Evolutionary conservation across 1,140 invertebrate species (phyloP).

Genomic region (Drosophila jambulina): DNA sequence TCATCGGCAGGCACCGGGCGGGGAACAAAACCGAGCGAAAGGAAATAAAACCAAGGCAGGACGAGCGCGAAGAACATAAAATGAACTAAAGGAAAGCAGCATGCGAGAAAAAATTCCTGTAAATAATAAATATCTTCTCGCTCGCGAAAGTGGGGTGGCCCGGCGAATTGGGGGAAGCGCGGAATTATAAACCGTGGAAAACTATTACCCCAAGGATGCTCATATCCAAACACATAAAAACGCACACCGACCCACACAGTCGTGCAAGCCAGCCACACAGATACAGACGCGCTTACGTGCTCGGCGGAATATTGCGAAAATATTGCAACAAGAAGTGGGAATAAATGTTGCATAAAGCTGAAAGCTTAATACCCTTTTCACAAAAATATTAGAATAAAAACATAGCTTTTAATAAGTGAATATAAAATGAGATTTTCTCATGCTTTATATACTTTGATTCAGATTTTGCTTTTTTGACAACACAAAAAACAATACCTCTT

Average conservation of each 20-base stretch:
- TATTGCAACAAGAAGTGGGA: conserved; percentile 63
- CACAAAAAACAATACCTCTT: background rate
- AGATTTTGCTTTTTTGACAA: background rate
- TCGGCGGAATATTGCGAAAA: conserved; percentile 72
- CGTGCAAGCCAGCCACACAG: conserved; percentile 20
- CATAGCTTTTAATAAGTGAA: background rate
- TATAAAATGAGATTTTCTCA: background rate
- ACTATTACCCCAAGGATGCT: conserved; percentile 82
- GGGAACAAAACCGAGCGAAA: conserved; percentile 44
- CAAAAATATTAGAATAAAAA: no score
- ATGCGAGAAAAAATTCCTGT: conserved; percentile 73
- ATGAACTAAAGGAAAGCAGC: conserved; percentile 57
- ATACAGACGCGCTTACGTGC: conserved; percentile 74
- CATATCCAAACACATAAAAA: conserved; percentile 74
- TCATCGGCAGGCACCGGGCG: conserved; percentile 70
- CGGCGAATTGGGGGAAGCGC: conserved; percentile 54
- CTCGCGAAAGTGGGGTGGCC: conserved; percentile 22
- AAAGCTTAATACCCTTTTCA: conserved; percentile 35
- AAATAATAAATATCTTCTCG: conserved; percentile 77
- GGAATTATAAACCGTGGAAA: conserved; percentile 83
- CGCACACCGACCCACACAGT: conserved; percentile 20
- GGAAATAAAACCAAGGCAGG: conserved; percentile 36
- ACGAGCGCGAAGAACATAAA: conserved; percentile 41
- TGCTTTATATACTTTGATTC: no score
- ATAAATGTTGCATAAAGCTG: background rate